Evolutionary conservation across 1,140 invertebrate genomes (phyloP).

Genomic region (Neodiprion virginianus): DNA sequence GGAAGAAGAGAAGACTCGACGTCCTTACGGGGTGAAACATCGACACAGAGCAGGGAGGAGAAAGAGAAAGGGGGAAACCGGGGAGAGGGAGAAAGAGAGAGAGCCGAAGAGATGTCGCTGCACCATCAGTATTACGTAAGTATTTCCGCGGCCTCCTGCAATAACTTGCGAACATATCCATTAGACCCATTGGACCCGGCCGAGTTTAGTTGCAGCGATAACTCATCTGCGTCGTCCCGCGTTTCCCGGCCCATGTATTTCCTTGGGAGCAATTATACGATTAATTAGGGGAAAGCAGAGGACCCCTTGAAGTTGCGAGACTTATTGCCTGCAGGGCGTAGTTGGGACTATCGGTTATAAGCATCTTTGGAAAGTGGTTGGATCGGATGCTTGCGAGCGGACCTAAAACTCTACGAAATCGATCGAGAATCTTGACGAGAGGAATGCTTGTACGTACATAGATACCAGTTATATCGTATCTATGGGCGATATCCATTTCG

Average conservation of each 20-base stretch:
- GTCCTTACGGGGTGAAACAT: slow-evolving; percentile 17
- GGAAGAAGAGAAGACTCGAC: slow-evolving; percentile 26
- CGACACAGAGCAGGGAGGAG: neutral
- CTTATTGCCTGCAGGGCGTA: too few relatives aligned
- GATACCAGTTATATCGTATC: too few relatives aligned
- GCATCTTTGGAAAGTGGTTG: too few relatives aligned
- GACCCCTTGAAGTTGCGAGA: too few relatives aligned
- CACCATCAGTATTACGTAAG: slow-evolving; percentile 61
- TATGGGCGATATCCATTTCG: too few relatives aligned
- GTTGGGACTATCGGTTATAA: too few relatives aligned
- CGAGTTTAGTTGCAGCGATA: too few relatives aligned
- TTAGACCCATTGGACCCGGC: neutral
- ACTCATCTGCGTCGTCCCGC: too few relatives aligned
- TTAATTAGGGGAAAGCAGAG: neutral
- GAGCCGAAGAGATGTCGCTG: slow-evolving; percentile 52
- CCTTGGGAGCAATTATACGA: neutral
- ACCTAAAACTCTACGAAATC: too few relatives aligned
- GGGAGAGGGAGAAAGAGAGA: neutral
- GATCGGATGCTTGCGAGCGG: too few relatives aligned
- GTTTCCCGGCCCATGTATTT: neutral
- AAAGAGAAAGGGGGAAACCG: neutral
- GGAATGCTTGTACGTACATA: too few relatives aligned
- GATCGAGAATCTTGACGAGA: too few relatives aligned
- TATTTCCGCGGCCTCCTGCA: slow-evolving; percentile 23
- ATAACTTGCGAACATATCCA: neutral